These are phyloP conservation scores for Eospalax fontanierii DNA, from an alignment of 2,797 vertebrate genomes.

Conservation along the genomic window DNA sequence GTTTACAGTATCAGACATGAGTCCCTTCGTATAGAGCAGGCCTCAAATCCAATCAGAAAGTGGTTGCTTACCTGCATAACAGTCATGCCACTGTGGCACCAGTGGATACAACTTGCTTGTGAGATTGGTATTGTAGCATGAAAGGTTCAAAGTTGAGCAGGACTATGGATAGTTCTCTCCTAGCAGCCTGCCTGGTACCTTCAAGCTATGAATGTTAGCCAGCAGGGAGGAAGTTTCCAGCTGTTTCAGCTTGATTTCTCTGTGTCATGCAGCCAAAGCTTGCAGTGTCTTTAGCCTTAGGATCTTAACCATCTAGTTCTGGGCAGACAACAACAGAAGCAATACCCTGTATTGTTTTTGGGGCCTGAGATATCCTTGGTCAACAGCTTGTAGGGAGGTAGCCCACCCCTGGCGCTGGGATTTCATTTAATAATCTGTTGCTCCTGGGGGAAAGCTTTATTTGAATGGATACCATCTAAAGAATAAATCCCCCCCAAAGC, in stretches of 20 bases:
- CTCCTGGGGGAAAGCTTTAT: conserved; percentile 8
- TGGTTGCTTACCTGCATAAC: background rate
- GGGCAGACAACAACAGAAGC: background rate
- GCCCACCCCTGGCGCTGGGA: background rate
- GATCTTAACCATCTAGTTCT: background rate
- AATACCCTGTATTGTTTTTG: background rate
- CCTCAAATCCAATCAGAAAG: background rate
- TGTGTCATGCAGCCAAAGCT: background rate
- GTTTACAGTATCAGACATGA: background rate
- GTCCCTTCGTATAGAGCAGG: background rate
- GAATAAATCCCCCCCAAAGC: background rate
- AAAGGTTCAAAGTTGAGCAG: background rate
- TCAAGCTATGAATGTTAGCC: too few relatives aligned
- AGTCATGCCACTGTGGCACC: too few relatives aligned
- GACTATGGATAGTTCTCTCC: background rate
- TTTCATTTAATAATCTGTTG: background rate
- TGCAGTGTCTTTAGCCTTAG: too few relatives aligned
- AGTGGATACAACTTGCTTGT: background rate
- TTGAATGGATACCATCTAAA: conserved; percentile 52
- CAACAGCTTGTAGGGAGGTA: background rate
- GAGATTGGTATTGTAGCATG: background rate
- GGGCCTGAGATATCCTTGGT: background rate
- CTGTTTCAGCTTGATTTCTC: background rate
- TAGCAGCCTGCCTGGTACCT: background rate
- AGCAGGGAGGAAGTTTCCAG: background rate